Conservation (phyloP, 2,113 vertebrate genomes). For the Tamias sibiricus region DNA sequence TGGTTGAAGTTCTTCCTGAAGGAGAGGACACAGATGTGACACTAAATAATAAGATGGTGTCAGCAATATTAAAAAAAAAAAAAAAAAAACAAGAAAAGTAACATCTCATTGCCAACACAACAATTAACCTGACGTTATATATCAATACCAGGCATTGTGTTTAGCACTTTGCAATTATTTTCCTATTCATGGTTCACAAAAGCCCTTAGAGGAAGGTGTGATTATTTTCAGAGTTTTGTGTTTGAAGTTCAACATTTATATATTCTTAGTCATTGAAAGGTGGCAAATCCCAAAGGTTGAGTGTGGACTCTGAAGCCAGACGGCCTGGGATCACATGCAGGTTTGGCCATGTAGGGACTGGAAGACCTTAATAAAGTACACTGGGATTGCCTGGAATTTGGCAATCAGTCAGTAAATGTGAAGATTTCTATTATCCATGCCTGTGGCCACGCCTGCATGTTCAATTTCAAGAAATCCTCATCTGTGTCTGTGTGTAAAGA, state of each 20-base stretch:
- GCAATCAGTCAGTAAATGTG: background rate
- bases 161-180: background rate
- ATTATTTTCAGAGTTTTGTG: background rate
- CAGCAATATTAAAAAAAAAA: background rate
- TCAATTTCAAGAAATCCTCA: background rate
- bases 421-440: background rate
- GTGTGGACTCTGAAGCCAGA: background rate
- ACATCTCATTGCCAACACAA: background rate
- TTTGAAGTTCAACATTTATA: background rate
- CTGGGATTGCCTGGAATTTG: background rate
- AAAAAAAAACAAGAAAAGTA: background rate
- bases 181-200: background rate
- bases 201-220: background rate
- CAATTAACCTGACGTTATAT: background rate
- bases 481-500: background rate
- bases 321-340: background rate
- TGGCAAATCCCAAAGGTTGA: too few species aligned
- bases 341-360: background rate
- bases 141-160: background rate
- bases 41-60: background rate
- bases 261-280: background rate
- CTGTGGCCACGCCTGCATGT: background rate
- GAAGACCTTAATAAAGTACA: background rate
- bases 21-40: background rate
- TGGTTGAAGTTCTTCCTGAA: background rate